Evolutionary conservation across 2,888 invertebrate genomes (phyloP), one percentile per base, ranked within the genome.

Genomic region (Tenthredo notha): DNA sequence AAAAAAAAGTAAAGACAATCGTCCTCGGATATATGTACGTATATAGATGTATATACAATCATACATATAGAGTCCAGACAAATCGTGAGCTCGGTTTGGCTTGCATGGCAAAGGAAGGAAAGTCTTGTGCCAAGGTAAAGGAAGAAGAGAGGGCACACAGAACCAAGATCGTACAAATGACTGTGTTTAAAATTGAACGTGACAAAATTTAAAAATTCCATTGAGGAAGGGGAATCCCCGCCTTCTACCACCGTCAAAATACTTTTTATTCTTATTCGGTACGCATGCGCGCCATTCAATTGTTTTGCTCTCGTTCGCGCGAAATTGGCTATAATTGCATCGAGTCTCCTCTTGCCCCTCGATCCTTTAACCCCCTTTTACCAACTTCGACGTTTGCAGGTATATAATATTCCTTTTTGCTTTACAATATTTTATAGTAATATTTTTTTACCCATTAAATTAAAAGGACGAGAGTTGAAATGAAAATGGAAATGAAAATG

Each of bases 151-250:
- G 67, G 74, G 85, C 10, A 77, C 78, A 84, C 84, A 84, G 70
- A 82, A 80, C 82, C 37, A 61, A 82, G 85, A 85, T 85, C 82
- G 50, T 70, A 85, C 85, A 85, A 92, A 93, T 93, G 91, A 93
- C 93, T 93, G 93, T 93, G 92, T 93, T 93, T 93, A 93, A 93
- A 92, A 91, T 91, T 91, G 93, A 92, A 93, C 93, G 93, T 93
- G 93, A 93, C 93, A 93, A 93, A 93, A 93, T 93, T 93, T 91
- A 91, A 92, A 93, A 93, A 93, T 91, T 90, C 89, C 86, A 50
- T 5, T n/a, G 37, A 61, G 80, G 80, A 80, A 80, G 80, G 80
- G 80, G 80, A 80, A 80, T 80, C 80, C 58, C 80, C 80, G 80
- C 80, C 80, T 25, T 80, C 80, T 50, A 77, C 84, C 85, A 70